Evolutionary conservation across 2,888 invertebrate species (phyloP), one percentile per base, ranked within the genome.

Genomic region (Dynastes grantii): DNA sequence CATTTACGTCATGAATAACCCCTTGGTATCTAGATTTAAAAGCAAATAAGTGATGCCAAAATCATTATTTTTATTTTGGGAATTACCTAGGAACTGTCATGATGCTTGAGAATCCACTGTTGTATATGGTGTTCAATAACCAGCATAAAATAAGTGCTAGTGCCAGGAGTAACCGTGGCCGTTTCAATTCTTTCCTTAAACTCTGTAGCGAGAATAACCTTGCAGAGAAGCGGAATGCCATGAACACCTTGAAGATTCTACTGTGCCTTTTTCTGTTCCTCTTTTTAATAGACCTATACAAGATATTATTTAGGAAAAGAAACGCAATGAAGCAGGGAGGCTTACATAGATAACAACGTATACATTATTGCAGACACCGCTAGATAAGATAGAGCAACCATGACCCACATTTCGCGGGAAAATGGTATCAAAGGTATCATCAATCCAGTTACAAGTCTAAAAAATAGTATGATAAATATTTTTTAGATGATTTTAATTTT

Each of bases 71-170:
- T 8, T n/a, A 70, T 70, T 32, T 32, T 6, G 29, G 53, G 2
- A 68, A 8, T 27, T 55, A 89, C 88, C 90, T 91, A 0, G 94
- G 94, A 29, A 94, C 90, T 0, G 94, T 94, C 85, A 94, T 91
- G 37, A 92, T 91, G 67, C 92, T 92, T 8, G 94, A 91, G 61
- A 94, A 87, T 0, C 94, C 94, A 71, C 93, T 93, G 22, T 92
- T 90, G 84, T 94, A 94, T 0, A 92, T 91, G 80, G 92, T 92
- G 32, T 92, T 91, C 61, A 94, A 87, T 40, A 94, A 89, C 73
- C 93, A 87, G 65, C 92, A 92, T 53, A 91, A 90, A 67, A 91
- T 82, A 78, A 92, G 87, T 64, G 92, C 49, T 16, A 64, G 63
- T 5, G 22, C 78, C 6, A 51, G 64, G 29, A 73, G 51, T 13